Percentiles rank a stretch among this genome's conserved stretches.
Evolutionary conservation across 2,888 invertebrate species (phyloP).

Genomic region (Cynaeus angustus): DNA sequence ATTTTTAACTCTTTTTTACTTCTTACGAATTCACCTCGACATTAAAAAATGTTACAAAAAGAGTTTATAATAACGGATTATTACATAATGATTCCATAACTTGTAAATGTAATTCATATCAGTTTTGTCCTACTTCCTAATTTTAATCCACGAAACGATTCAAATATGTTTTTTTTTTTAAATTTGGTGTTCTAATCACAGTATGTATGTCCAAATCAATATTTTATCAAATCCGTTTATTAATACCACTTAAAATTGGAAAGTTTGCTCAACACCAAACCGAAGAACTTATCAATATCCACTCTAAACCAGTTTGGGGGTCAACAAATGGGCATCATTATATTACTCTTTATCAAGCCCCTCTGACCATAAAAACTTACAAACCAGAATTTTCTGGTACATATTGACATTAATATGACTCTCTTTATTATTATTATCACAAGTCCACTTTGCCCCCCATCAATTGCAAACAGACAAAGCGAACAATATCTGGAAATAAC

Average conservation of each 20-base stretch:
- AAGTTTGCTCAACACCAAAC: conserved; percentile 3
- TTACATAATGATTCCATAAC: no score
- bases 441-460: conserved; percentile 67
- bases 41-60: no score
- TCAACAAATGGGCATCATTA: conserved; percentile 64
- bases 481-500: conserved; percentile 6
- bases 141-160: no score
- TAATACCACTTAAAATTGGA: not conserved
- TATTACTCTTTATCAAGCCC: conserved; percentile 71
- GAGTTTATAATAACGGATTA: no score
- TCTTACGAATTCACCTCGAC: no score
- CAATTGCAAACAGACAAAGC: conserved; percentile 54
- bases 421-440: conserved; percentile 61
- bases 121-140: no score
- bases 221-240: no score
- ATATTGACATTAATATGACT: conserved; percentile 67
- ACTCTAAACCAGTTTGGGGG: conserved; percentile 65
- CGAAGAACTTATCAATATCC: conserved; percentile 56
- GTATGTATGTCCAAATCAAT: no score
- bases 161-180: no score
- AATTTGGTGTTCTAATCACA: no score
- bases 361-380: conserved; percentile 76
- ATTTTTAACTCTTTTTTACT: no score
- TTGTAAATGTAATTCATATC: no score
- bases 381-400: conserved; percentile 76